These are phyloP conservation scores for Microplitis demolitor DNA, from an alignment of 1,140 invertebrate species.

Conservation along the genomic window DNA sequence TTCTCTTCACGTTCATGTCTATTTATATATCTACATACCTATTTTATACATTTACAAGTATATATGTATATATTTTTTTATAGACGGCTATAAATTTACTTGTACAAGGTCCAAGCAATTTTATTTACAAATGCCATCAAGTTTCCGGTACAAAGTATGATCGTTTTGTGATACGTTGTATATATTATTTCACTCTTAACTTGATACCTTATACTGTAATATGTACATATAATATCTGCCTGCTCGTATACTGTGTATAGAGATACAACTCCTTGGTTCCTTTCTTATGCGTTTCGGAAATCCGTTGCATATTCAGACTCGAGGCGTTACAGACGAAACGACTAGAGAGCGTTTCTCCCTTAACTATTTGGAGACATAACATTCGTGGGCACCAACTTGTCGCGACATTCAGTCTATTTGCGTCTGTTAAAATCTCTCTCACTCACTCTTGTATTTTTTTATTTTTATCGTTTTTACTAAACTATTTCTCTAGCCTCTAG, in stretches of 20 bases:
- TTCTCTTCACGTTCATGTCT: background rate
- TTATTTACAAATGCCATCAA: conserved; percentile 17
- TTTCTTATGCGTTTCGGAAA: conserved; percentile 18
- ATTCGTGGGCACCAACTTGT: conserved; percentile 12
- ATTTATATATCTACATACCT: background rate
- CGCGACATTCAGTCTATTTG: background rate
- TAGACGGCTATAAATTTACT: background rate
- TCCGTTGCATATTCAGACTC: conserved; percentile 18
- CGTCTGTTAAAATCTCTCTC: conserved; percentile 15
- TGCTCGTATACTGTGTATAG: background rate
- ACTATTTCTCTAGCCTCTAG: background rate
- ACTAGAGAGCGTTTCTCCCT: background rate
- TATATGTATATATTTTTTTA: background rate
- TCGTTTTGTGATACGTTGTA: background rate
- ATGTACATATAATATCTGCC: background rate
- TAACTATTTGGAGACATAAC: conserved; percentile 7
- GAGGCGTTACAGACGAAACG: background rate
- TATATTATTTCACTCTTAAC: background rate
- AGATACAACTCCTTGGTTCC: background rate
- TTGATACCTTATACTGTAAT: background rate
- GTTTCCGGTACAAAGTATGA: conserved; percentile 8
- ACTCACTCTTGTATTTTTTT: background rate
- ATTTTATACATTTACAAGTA: background rate
- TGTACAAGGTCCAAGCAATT: conserved; percentile 2
- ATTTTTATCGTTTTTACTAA: too few relatives aligned